Evolutionary conservation across 2,888 invertebrate genomes (phyloP).

Genomic region (Sisyra nigra): DNA sequence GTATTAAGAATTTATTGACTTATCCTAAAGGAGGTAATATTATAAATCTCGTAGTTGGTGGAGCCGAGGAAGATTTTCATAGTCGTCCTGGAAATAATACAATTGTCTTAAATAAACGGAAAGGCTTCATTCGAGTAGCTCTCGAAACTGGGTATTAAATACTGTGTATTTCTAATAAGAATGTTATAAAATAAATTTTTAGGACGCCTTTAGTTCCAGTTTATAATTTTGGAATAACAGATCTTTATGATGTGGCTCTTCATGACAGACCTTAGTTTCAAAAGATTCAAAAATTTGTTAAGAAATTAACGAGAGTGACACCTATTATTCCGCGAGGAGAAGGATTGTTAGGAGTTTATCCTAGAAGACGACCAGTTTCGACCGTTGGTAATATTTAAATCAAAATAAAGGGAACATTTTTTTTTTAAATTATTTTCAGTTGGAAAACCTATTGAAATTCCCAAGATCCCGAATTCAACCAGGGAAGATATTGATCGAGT

Average conservation of each 20-base stretch:
- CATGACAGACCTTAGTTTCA: conserved; percentile 47
- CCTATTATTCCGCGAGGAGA: conserved; percentile 55
- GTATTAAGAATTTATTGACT: too few relatives aligned
- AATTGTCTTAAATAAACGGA: conserved; percentile 49
- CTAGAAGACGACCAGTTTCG: conserved; percentile 53
- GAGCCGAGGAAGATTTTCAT: conserved; percentile 71
- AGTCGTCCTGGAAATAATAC: conserved; percentile 54
- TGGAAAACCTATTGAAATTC: conserved; percentile 59
- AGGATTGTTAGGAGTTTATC: conserved; percentile 55
- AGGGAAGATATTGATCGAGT: conserved; percentile 51
- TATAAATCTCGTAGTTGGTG: conserved; percentile 61
- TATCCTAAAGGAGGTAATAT: conserved; percentile 21
- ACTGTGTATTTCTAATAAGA: too few relatives aligned
- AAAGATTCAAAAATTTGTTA: conserved; percentile 43
- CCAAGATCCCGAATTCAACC: conserved; percentile 48
- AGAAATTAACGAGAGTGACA: conserved; percentile 44
- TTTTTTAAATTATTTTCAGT: conserved; percentile 37
- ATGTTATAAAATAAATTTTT: too few relatives aligned
- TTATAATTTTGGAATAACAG: conserved; percentile 72
- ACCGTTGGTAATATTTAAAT: conserved; percentile 55
- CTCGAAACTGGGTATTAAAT: conserved; percentile 53
- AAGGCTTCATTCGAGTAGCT: conserved; percentile 60
- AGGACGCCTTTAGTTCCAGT: conserved; percentile 57
- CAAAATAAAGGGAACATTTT: conserved; percentile 14
- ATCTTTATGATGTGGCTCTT: conserved; percentile 53